Evolutionary conservation across 1,140 invertebrate species (phyloP).

Genomic region (Papilio polytes): DNA sequence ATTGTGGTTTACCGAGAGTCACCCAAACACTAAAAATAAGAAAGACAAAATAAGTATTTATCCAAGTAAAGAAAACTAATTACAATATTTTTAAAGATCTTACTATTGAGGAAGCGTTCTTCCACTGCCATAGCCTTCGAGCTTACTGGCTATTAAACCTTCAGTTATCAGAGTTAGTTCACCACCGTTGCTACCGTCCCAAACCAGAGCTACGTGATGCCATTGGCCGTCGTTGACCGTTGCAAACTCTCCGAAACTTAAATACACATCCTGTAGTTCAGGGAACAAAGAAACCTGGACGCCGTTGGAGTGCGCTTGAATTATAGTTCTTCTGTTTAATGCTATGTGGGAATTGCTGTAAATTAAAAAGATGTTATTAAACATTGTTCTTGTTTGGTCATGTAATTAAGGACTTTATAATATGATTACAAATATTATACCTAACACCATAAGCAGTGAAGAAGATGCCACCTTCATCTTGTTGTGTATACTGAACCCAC

Average conservation of each 20-base stretch:
- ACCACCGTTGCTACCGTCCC: conserved; percentile 94
- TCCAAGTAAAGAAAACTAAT: conserved; percentile 25
- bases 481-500: conserved; percentile 97
- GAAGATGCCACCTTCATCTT: conserved; percentile 96
- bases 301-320: conserved; percentile 95
- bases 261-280: conserved; percentile 94
- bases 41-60: conserved; percentile 37
- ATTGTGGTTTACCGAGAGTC: conserved; percentile 94
- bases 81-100: conserved; percentile 64
- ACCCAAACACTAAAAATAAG: conserved; percentile 92
- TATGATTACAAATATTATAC: conserved; percentile 47
- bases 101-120: conserved; percentile 91
- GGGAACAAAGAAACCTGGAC: conserved; percentile 95
- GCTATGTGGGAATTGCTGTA: conserved; percentile 91
- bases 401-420: conserved; percentile 1
- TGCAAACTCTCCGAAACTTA: conserved; percentile 95
- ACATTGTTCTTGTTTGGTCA: neutral
- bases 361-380: conserved; percentile 33
- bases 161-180: conserved; percentile 95
- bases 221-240: conserved; percentile 98
- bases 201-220: conserved; percentile 97
- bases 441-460: conserved; percentile 95
- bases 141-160: conserved; percentile 95
- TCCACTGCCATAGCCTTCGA: conserved; percentile 93
- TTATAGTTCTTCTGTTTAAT: conserved; percentile 89